These are phyloP conservation scores for Lateolabrax maculatus DNA, from an alignment of 2,797 vertebrate species.

Conservation along the genomic window DNA sequence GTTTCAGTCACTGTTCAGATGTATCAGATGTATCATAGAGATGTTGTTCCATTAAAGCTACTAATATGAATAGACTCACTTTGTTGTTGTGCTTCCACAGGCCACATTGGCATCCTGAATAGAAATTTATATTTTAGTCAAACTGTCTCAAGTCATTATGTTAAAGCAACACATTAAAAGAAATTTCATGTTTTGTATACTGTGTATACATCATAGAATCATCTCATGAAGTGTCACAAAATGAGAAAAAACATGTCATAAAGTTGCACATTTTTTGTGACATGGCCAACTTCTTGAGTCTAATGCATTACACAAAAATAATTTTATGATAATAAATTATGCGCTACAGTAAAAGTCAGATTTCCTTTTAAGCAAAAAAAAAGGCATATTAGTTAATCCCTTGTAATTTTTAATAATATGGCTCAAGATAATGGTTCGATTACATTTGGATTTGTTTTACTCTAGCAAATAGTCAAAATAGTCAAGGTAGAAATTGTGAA, in stretches of 20 bases:
- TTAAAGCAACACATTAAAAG: neutral
- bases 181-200: neutral
- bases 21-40: neutral
- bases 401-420: neutral
- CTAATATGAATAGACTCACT: constrained; percentile 57
- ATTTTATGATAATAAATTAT: too few species aligned
- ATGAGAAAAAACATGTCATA: too few species aligned
- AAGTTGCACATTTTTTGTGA: too few species aligned
- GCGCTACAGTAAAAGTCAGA: neutral
- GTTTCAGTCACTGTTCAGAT: neutral
- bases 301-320: too few species aligned
- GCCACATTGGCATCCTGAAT: constrained; percentile 35
- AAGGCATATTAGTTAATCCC: neutral
- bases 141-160: neutral
- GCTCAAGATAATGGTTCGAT: neutral
- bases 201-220: neutral
- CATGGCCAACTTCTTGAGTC: too few species aligned
- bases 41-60: neutral
- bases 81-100: constrained; percentile 20
- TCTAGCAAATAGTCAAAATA: neutral
- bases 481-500: neutral
- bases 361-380: neutral
- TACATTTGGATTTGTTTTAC: neutral
- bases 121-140: constrained; percentile 23
- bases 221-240: too few species aligned